Base-by-base conservation (phyloP, 64 coral and sea anemone genomes). In the Montipora capricornis region DNA sequence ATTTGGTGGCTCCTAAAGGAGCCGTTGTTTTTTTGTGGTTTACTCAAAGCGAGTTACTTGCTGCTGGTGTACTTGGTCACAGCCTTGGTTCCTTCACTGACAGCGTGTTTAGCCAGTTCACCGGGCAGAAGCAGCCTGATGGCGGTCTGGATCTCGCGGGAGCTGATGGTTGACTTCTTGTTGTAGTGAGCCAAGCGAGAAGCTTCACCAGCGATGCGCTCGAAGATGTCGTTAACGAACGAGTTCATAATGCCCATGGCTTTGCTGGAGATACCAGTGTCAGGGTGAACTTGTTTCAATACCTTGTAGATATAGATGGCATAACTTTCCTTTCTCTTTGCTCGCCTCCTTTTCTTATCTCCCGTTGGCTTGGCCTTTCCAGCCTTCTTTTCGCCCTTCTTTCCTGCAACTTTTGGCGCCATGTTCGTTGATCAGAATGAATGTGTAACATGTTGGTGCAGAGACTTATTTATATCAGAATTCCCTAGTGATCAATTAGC, bases 171-270 rank as follows among this genome's bases (percentile, higher is more conserved):
- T 48, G 81, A 84, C 67, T 84, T 84, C 81, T 91, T 91, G 90
- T 91, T 91, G 80, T 91, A 91, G 90, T 91, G 90, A 4, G 90
- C 90, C 9, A 91, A 66, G 24, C 90, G 90, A 24, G 66, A 74
- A 29, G 90, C 90, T 91, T 91, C 90, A 16, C 61, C 73, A 50
- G 92, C 87, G 67, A 94, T 94, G 77, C 92, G 92, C 87, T 94
- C 92, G 78, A 94, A 94, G 87, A 94, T 94, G 87, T 94, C 92
- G 87, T 94, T 89, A 9, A 94, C 92, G 51, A 94, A 94, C 9
- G 78, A 83, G 78, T 94, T 94, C 87, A 94, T 94, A 77, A 94
- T 89, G 26, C 74, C 68, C 92, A 94, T 94, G 68, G 92, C 92
- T 51, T 88, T 88, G 90, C 66, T 75, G 47, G 90, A 92, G 80